phyloP scores from a whole-genome alignment of 1,140 invertebrate species.

The Nasonia vitripennis region DNA sequence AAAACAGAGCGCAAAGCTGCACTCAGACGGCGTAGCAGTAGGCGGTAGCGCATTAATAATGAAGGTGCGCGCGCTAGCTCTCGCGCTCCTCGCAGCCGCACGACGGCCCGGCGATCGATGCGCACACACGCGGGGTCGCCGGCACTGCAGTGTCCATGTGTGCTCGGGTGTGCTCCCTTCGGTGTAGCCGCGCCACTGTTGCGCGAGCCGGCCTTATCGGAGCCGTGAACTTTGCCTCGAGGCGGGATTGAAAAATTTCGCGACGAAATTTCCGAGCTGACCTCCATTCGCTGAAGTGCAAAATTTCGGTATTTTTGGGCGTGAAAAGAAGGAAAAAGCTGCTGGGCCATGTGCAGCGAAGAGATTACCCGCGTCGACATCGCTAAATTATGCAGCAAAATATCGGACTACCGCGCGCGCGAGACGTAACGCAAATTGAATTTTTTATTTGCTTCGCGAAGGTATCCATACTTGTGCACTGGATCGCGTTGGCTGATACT shows the following conservation, averaged over 20 bases:
- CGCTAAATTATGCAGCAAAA: not conserved
- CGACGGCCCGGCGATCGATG: conserved; percentile 64
- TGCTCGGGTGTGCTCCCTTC: not conserved
- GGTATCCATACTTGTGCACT: no score
- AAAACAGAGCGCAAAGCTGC: conserved; percentile 10
- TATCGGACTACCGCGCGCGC: not conserved
- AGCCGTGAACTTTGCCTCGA: not conserved
- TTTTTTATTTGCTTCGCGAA: not conserved
- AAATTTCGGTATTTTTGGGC: not conserved
- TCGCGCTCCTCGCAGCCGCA: conserved; percentile 56
- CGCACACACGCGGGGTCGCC: conserved; percentile 27
- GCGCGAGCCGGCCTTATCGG: not conserved
- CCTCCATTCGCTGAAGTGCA: not conserved
- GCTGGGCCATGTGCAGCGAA: not conserved
- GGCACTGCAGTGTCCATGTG: not conserved
- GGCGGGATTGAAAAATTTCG: not conserved
- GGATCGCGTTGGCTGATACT: no score
- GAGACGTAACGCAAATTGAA: not conserved
- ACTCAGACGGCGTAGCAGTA: conserved; percentile 31
- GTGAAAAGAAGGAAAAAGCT: not conserved
- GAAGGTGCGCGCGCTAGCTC: conserved; percentile 66
- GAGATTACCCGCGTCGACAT: not conserved
- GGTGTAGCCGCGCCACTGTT: not conserved
- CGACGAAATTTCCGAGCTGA: not conserved
- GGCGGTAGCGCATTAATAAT: conserved; percentile 68